Percentiles rank a stretch among this genome's conserved stretches.
These are phyloP conservation scores for Cyprinodon variegatus DNA, from an alignment of 2,113 vertebrate species.

Conservation along the genomic window DNA sequence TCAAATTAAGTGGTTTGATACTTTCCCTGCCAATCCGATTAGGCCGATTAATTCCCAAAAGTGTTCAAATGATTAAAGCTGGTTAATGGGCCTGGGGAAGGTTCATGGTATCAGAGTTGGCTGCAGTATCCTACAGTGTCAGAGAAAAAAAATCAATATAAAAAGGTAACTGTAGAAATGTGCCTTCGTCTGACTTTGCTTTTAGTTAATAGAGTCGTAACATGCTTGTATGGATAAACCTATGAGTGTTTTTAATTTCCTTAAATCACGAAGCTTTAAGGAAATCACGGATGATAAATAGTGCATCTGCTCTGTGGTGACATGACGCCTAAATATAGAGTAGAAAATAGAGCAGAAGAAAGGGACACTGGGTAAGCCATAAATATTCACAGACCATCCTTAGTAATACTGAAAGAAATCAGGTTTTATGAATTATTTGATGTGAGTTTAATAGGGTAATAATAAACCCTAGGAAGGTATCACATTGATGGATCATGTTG, in stretches of 20 bases:
- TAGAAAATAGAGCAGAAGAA: constrained; percentile 75
- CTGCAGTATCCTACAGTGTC: constrained; percentile 38
- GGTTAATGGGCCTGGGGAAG: constrained; percentile 67
- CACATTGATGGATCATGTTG: constrained; percentile 7
- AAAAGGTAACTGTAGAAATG: constrained; percentile 24
- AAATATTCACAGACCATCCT: constrained; percentile 74
- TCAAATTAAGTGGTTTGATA: constrained; percentile 78
- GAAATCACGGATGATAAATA: constrained; percentile 52
- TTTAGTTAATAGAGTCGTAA: neutral
- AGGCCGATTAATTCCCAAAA: constrained; percentile 74
- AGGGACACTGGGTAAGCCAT: constrained; percentile 60
- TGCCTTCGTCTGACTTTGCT: neutral
- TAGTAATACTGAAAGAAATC: constrained; percentile 35
- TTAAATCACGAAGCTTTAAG: constrained; percentile 30
- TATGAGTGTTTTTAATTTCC: constrained; percentile 36
- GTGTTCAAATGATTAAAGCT: constrained; percentile 73
- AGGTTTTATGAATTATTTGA: constrained; percentile 44
- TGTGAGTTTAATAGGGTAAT: constrained; percentile 25
- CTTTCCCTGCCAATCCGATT: constrained; percentile 74
- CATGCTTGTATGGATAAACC: constrained; percentile 28
- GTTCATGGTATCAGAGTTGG: constrained; percentile 57
- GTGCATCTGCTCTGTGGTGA: constrained; percentile 62
- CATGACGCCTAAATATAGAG: constrained; percentile 75
- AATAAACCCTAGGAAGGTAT: neutral
- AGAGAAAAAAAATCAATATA: constrained; percentile 20